phyloP scores from a whole-genome alignment of 2,113 vertebrate genomes.

The Cercocebus atys region DNA sequence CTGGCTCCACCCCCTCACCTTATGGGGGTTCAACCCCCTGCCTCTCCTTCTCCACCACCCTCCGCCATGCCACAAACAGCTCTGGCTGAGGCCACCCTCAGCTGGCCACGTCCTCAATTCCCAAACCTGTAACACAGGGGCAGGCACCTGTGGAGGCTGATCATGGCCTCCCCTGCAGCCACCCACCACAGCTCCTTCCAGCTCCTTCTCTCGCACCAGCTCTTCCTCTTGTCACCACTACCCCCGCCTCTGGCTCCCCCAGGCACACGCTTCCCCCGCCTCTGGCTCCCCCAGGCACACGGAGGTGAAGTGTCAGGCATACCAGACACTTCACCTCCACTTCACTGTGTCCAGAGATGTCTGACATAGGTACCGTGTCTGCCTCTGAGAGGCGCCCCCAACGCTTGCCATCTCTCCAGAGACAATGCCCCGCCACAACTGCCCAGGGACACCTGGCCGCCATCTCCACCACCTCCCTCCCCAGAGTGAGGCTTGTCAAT shows the following conservation, averaged over 20 bases:
- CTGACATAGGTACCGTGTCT: too few relatives aligned
- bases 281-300: too few relatives aligned
- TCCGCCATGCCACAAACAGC: background rate
- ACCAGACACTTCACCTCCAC: background rate
- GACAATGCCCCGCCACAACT: too few relatives aligned
- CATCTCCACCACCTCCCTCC: too few relatives aligned
- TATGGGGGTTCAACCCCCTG: background rate
- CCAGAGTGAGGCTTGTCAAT: background rate
- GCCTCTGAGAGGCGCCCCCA: too few relatives aligned
- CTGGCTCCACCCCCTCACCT: background rate
- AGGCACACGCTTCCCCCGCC: too few relatives aligned
- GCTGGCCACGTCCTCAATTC: background rate
- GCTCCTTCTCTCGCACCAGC: too few relatives aligned
- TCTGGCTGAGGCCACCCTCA: background rate
- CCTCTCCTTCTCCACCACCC: background rate
- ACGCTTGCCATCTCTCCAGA: too few relatives aligned
- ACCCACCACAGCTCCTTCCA: background rate
- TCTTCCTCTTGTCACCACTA: too few relatives aligned
- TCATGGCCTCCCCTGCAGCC: background rate
- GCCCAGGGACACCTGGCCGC: too few relatives aligned
- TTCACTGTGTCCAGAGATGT: background rate
- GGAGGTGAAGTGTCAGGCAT: too few relatives aligned
- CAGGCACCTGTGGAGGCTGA: background rate
- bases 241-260: too few relatives aligned
- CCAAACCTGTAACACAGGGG: background rate